A percentile compares a stretch with the other conserved stretches of the same genome.
These are phyloP conservation scores for Siphamia tubifer DNA, from an alignment of 2,113 vertebrate species.

Conservation along the genomic window DNA sequence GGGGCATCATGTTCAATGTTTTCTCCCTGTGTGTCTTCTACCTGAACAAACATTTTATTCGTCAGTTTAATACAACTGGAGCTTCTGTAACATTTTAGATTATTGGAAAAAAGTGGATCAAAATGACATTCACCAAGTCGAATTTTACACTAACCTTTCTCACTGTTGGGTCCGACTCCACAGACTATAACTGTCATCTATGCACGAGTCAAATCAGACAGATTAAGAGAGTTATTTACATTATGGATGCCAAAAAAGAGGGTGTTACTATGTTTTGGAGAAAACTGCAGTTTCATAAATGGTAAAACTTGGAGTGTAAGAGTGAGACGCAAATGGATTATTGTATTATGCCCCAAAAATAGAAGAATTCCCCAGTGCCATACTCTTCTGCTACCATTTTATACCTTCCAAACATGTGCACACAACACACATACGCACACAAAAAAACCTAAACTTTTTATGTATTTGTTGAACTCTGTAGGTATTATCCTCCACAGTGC, in stretches of 20 bases:
- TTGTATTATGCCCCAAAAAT: background rate
- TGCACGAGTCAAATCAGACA: background rate
- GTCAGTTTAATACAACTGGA: background rate
- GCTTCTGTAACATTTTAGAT: slow-evolving; percentile 14
- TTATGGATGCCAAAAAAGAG: background rate
- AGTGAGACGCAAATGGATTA: slow-evolving; percentile 5
- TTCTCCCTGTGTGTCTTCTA: no score
- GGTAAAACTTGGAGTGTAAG: background rate
- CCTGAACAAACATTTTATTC: no score
- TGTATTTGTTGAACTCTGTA: background rate
- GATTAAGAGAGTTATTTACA: background rate
- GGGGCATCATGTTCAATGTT: no score
- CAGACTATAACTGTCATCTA: background rate
- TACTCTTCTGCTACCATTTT: slow-evolving; percentile 9
- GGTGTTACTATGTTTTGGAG: no score
- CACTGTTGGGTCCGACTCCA: background rate
- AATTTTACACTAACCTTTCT: background rate
- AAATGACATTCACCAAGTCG: slow-evolving; percentile 5
- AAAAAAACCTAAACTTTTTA: background rate
- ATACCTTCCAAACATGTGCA: background rate
- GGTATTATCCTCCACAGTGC: background rate
- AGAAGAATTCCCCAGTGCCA: slow-evolving; percentile 26
- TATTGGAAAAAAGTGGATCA: slow-evolving; percentile 12
- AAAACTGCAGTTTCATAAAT: no score
- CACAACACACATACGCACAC: background rate